Percentiles rank a stretch among this genome's conserved stretches.
Evolutionary conservation across 2,888 invertebrate genomes (phyloP).

Genomic region (Proisotoma minuta): DNA sequence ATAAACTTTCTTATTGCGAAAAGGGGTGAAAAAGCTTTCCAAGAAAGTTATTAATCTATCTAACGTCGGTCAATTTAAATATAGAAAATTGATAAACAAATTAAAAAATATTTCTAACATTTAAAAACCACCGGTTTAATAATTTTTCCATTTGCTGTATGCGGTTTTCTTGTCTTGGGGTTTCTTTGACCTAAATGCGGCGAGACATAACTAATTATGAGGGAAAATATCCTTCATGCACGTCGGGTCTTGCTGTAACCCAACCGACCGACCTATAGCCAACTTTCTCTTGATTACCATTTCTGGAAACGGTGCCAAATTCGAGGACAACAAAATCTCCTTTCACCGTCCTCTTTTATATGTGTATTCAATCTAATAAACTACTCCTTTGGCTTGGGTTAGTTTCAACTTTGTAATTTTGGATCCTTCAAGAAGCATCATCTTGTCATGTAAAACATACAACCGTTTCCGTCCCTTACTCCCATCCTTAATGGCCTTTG

Average conservation of each 20-base stretch:
- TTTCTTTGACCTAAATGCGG: too few species aligned
- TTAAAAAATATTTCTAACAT: too few species aligned
- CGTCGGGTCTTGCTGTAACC: too few species aligned
- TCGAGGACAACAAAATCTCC: not conserved
- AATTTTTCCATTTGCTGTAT: too few species aligned
- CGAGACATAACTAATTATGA: slow-evolving; percentile 11
- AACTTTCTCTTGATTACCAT: slow-evolving; percentile 6
- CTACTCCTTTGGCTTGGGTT: slow-evolving; percentile 1
- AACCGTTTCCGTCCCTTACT: not conserved
- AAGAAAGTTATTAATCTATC: too few species aligned
- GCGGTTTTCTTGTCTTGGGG: too few species aligned
- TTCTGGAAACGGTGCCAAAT: slow-evolving; percentile 6
- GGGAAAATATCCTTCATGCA: slow-evolving; percentile 9
- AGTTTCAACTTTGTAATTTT: not conserved
- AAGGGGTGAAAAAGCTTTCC: too few species aligned
- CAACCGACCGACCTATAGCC: too few species aligned
- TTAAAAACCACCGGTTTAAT: too few species aligned
- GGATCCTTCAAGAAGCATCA: not conserved
- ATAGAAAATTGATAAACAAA: too few species aligned
- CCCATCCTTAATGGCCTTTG: not conserved
- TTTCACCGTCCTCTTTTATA: not conserved
- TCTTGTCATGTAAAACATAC: slow-evolving; percentile 1
- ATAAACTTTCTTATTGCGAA: too few species aligned
- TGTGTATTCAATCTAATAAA: slow-evolving; percentile 7
- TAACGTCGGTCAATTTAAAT: too few species aligned